Evolutionary conservation across 2,113 vertebrate species (phyloP), one percentile per base, ranked within the genome.

Genomic region (Oxyruncus cristatus): DNA sequence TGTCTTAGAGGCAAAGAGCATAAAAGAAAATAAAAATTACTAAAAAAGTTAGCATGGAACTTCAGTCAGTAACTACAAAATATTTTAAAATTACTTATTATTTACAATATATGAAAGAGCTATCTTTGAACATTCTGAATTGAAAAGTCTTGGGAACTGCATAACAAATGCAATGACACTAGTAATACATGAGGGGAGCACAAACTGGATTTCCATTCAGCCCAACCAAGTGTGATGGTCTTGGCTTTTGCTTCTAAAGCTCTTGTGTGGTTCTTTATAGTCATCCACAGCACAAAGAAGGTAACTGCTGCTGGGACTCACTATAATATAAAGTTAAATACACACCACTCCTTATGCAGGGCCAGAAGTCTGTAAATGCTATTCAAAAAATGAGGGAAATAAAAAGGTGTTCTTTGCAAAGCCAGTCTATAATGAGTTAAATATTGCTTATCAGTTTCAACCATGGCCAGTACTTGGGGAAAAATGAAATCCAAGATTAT

Each of bases 401-500:
- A 83, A 66, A 91, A 74, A 58, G 50, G 32, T 86, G 15, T 67
- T 72, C 56, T 71, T 86, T 80, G 12, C 30, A 91, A 91, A 93
- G 42, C 24, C 30, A 32, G 19, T 59, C 63, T 85, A 47, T 89
- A 85, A 77, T 71, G 50, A 27, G 3, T 83, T 92, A 63, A 86
- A 83, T 85, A 67, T 85, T 71, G 41, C 39, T 92, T 88, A 85
- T 28, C 42, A n/a, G 81, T 90, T 92, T 92, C 88, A 86, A 66
- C 78, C 83, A 11, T 6, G 61, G 75, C 59, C 59, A 65, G 68
- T 71, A 77, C 93, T 88, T 77, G 79, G 85, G 88, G 53, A 59
- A 89, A 96, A 92, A 83, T 9, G 11, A 94, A 96, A 94, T 90
- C 85, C 88, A 95, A 92, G 79, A 90, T 96, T 96, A 95, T 96